Conservation (phyloP, 2,888 invertebrate genomes). For the Aricia artaxerxes region DNA sequence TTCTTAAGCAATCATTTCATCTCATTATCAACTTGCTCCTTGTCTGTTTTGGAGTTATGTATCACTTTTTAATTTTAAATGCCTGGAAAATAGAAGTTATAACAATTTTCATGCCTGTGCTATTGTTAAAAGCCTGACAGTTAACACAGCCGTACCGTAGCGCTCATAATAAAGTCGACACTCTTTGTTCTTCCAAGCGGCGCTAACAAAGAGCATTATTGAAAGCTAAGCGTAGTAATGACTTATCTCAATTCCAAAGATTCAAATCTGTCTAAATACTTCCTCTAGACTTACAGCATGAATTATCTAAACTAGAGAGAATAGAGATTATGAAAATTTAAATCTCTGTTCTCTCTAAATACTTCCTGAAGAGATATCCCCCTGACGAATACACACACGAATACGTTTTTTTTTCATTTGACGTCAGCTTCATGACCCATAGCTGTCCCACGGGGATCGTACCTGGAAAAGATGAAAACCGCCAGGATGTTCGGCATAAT, state of each 20-base stretch:
- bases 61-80: no score
- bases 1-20: not conserved
- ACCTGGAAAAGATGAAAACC: not conserved
- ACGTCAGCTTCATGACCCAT: not conserved
- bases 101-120: not conserved
- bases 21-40: no score
- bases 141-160: not conserved
- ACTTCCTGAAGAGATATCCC: not conserved
- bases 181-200: not conserved
- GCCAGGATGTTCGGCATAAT: conserved; percentile 6
- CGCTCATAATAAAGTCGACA: not conserved
- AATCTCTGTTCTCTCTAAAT: not conserved
- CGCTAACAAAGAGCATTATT: not conserved
- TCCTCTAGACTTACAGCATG: no score
- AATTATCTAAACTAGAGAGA: not conserved
- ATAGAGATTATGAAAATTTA: not conserved
- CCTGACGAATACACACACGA: not conserved
- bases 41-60: no score
- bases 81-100: not conserved
- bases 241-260: not conserved
- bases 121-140: not conserved
- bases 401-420: not conserved
- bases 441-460: not conserved
- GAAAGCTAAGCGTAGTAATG: not conserved
- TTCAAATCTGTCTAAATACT: not conserved